Conservation (phyloP, 2,113 vertebrate genomes). For the Sylvietta virens region DNA sequence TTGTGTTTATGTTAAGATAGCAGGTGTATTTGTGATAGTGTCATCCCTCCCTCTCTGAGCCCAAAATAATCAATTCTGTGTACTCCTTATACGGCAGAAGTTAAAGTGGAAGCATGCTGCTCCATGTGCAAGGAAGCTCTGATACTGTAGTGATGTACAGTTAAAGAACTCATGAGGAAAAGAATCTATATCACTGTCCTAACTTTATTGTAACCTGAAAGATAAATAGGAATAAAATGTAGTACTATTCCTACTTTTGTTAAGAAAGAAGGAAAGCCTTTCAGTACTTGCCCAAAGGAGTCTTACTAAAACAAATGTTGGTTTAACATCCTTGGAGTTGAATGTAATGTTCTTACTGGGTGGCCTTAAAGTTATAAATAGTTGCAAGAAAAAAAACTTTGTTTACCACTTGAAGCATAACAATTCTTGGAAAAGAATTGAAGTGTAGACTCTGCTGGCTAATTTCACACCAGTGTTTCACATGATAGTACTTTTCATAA, state of each 20-base stretch:
- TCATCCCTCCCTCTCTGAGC: neutral
- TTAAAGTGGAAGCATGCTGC: neutral
- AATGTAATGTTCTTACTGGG: neutral
- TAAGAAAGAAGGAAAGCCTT: neutral
- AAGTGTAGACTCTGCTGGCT: neutral
- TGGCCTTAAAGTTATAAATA: slow-evolving; percentile 37
- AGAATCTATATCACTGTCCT: neutral
- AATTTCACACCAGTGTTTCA: neutral
- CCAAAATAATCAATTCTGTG: neutral
- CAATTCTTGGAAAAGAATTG: neutral
- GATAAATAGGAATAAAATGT: neutral
- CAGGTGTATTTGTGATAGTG: neutral
- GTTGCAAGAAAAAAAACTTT: neutral
- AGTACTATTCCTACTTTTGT: neutral
- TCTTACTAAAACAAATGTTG: neutral
- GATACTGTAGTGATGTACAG: neutral
- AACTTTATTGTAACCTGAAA: neutral
- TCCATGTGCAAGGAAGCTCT: neutral
- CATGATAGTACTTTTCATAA: neutral
- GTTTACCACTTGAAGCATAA: neutral
- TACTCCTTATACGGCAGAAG: neutral
- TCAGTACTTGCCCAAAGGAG: neutral
- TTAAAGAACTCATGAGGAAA: neutral
- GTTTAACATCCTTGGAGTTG: neutral
- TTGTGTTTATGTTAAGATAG: neutral